Evolutionary conservation across 1,140 invertebrate species (phyloP), one percentile per base, ranked within the genome.

Genomic region (Lepidurus couesii): DNA sequence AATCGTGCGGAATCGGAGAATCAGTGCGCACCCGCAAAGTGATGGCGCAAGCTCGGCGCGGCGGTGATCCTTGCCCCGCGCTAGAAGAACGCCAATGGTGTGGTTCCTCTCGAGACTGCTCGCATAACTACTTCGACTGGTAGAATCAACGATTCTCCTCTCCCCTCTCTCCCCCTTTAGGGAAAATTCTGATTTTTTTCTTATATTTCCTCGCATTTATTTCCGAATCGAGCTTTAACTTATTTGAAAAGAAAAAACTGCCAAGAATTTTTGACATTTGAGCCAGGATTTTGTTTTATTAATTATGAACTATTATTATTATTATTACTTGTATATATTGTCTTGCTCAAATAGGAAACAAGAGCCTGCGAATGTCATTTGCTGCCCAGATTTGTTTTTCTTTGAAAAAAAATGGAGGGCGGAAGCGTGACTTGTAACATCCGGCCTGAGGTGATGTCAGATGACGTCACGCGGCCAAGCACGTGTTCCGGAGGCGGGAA

Each of bases 11-110:
- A 73, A 93, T 95, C 47, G 95, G 94, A 16, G 93, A 95, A 84
- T 93, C 92, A 85, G 88, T 91, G 83, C 89, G 94, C 80, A 90
- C 89, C 78, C 88, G 94, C 80, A 90, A 90, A 80, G 89, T 96
- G 26, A 84, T 91, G 76, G 90, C 91, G 82, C 91, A 92, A 81
- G 90, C 92, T 21, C 88, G 92, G 53, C 86, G 92, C 13, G 92
- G 92, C 13, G 94, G 94, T 2, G 86, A 88, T 42, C 86, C 89
- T 11, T 96, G 95, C 86, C 93, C 94, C 21, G 90, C 92, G 1
- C 87, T 95, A 24, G 87, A 91, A 78, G 91, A 95, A 83, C 92
- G 92, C 44, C 91, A 93, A 83, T 95, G 93, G 93, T 96, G 94
- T 83, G 92, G 93, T 76, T 92, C 89, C 79, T 90, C 90, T 75